Evolutionary conservation across 2,888 invertebrate species (phyloP), one percentile per base, ranked within the genome.

Genomic region (Subacronicta megacephala): DNA sequence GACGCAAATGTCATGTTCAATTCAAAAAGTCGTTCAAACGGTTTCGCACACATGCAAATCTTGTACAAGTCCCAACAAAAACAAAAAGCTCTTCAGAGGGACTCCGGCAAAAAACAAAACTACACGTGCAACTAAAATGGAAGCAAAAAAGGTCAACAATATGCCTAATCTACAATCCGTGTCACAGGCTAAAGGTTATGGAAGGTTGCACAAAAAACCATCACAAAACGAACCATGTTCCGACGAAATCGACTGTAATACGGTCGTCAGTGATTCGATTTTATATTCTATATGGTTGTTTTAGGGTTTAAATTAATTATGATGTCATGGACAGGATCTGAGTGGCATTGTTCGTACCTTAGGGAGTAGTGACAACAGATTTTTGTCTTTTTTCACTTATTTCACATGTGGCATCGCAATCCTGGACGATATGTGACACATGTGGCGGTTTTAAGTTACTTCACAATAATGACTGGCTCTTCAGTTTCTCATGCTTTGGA

Each of bases 361-460:
- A 77, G 91, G 90, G 92, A 91, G 90, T 84, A 90, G 88, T 92
- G 92, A 93, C 92, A 92, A 92, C 92, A 90, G 93, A 93, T 94
- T 93, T 93, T 89, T 88, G 88, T 88, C 80, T 83, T 90, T 92
- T 90, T 88, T 89, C 64, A 55, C 85, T 86, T 78, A 85, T 89
- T 91, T 89, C 92, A 93, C 93, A 94, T 93, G 91, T 94, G 93
- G 93, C 90, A 89, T 90, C 90, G 93, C 93, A 93, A 93, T 93
- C 92, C 89, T 92, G 92, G 89, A 87, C 90, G 93, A 93, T 92
- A 92, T 93, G 92, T 87, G 90, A 90, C 94, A 94, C 93, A 94
- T 93, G 94, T 93, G 92, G 82, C 79, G 92, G 94, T 93, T 88
- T 94, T 87, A 80, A 86, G 91, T 94, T 93, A 92, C 93, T 88